Base-by-base conservation (phyloP, 2,113 vertebrate genomes). In the Corydoras maculifer region DNA sequence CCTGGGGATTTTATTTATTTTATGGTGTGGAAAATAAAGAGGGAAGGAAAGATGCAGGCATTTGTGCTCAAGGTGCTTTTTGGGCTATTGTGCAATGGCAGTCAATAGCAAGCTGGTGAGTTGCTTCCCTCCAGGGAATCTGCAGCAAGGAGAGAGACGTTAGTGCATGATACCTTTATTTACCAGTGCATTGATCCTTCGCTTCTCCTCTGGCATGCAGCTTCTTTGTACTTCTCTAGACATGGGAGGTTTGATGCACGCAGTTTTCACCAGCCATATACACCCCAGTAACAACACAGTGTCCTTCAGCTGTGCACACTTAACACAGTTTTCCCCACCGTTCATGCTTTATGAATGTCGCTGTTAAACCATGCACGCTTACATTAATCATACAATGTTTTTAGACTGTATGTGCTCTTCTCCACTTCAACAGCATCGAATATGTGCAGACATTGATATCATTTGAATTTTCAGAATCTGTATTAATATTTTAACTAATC, bases 1-100 rank as follows among this genome's bases (percentile, higher is more conserved):
- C 31, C 30, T 55, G 51, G 43, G 9, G 54, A 43, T 68, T 43
- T 61, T 58, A 66, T 76, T 76, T 48, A 61, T 18, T 75, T 64
- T 35, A 53, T 55, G 15, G 49, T 55, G 69, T 18, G 2, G 53
- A 54, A 31, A 65, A 29, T 15, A n/a, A 63, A 43, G 8, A 6
- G 35, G 35, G 62, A 64, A 51, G 9, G 18, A 13, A 51, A 50
- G 9, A 9, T 60, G 30, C 5, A 9, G 25, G 57, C 18, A 18
- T 7, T 58, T 58, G 8, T 58, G 18, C n/a, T 53, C 14, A 57
- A 57, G 54, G 54, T 57, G 13, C 13, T 57, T n/a, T n/a, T n/a
- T 57, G 54, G 13, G 54, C 54, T 7, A 13, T 57, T 57, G 54
- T 57, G 54, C 6, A n/a, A 57, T 14, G 14, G 12, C 14, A 57